Percentiles rank a stretch among this genome's conserved stretches.
Conservation (phyloP, 2,797 vertebrate species). For the Steatocranus sp. region DNA sequence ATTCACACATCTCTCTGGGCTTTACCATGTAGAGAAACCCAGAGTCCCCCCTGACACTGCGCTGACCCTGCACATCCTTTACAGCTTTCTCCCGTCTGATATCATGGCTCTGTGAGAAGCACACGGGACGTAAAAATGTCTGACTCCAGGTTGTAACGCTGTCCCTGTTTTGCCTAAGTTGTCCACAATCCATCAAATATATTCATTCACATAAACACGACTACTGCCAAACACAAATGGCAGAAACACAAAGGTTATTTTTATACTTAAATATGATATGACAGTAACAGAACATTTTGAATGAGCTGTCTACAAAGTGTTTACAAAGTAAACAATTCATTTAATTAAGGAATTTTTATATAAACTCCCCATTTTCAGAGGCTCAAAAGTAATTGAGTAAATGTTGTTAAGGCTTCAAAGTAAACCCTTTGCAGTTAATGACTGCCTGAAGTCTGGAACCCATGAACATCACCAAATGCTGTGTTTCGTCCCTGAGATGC, state of each 20-base stretch:
- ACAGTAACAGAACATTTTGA: background rate
- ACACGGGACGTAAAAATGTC: background rate
- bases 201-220: background rate
- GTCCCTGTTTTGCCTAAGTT: background rate
- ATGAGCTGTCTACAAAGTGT: background rate
- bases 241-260: background rate
- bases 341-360: too few species aligned
- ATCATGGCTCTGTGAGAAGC: slow-evolving; percentile 6
- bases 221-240: background rate
- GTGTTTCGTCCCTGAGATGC: background rate
- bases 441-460: background rate
- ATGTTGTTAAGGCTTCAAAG: background rate
- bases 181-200: background rate
- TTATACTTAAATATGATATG: background rate
- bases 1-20: slow-evolving; percentile 61
- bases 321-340: background rate
- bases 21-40: slow-evolving; percentile 15
- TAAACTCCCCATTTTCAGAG: background rate
- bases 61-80: slow-evolving; percentile 42
- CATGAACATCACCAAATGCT: background rate
- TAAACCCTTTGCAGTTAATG: background rate
- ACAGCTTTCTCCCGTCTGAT: background rate
- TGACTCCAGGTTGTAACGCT: background rate
- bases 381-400: background rate
- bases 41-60: slow-evolving; percentile 16